Base-by-base conservation (phyloP, 2,113 vertebrate species). In the Psittacula cyanocephala region DNA sequence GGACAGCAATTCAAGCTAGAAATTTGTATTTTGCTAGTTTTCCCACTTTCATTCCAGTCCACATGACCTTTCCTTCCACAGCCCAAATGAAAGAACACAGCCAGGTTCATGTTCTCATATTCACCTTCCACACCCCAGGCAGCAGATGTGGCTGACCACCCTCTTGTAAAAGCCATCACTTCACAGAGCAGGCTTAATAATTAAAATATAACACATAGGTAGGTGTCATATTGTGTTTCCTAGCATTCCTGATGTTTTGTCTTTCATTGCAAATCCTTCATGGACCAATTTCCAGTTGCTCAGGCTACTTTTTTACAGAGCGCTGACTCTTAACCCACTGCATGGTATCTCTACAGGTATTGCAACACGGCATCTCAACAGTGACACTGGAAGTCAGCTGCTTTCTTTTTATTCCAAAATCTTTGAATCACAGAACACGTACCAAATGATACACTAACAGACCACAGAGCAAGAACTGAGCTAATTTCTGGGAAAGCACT, bases 301-400 rank as follows among this genome's bases (percentile, higher is more conserved):
- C 27, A 33, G 47, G 46, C 41, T 59, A 59, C 15, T 11, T 86
- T 78, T 81, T 63, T 52, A 25, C n/a, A 76, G 52, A 25, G 3
- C 82, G 17, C 37, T 72, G 62, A 68, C 57, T 84, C 47, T 43
- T 25, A 71, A 37, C 67, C 10, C 31, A 31, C 35, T 67, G n/a
- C 27, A 44, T 0, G 0, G 29, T 29, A 35, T 35, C 27, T 46
- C 55, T 47, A 57, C 23, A 13, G 10, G 33, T 50, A 46, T 2
- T 35, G 49, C 65, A 81, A 78, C 8, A 2, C 0, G 8, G 55
- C 20, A 33, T 46, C 69, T n/a, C 79, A 52, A 57, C 23, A 53
- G 52, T 49, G 78, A 53, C 13, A 46, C 12, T 71, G 29, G 13
- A 91, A 79, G 14, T 41, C 27, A 64, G 24, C 16, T 18, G 13